phyloP scores from a whole-genome alignment of 2,113 vertebrate genomes.

The Poecile atricapillus region DNA sequence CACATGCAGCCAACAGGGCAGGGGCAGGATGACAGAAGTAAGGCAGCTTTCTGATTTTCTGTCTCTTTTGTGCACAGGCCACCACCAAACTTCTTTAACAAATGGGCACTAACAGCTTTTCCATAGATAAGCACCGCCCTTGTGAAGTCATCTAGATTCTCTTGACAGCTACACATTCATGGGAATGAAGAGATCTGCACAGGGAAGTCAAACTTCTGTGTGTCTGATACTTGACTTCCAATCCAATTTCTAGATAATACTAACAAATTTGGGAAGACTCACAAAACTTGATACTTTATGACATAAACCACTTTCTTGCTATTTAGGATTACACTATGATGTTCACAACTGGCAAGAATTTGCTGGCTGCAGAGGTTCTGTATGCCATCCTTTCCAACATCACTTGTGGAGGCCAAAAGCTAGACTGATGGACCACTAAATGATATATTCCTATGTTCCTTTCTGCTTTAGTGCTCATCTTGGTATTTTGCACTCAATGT shows the following conservation, averaged over 20 bases:
- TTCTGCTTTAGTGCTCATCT: neutral
- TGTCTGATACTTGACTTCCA: neutral
- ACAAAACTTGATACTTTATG: neutral
- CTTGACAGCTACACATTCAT: neutral
- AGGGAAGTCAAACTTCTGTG: neutral
- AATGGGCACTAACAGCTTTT: neutral
- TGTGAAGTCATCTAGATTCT: neutral
- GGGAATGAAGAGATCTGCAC: neutral
- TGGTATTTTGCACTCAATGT: neutral
- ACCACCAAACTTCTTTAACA: neutral
- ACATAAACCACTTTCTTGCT: neutral
- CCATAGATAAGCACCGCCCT: neutral
- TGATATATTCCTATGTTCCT: neutral
- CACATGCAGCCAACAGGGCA: neutral
- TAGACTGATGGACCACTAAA: neutral
- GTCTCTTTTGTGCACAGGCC: neutral
- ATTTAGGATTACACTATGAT: neutral
- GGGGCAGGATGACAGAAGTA: neutral
- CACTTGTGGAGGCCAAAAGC: neutral
- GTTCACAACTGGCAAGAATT: neutral
- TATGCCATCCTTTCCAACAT: neutral
- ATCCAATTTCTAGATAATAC: neutral
- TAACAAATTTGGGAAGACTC: neutral
- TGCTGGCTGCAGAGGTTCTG: neutral
- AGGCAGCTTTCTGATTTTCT: neutral